Conservation (phyloP, 2,888 invertebrate species). For the Lagria hirta region DNA sequence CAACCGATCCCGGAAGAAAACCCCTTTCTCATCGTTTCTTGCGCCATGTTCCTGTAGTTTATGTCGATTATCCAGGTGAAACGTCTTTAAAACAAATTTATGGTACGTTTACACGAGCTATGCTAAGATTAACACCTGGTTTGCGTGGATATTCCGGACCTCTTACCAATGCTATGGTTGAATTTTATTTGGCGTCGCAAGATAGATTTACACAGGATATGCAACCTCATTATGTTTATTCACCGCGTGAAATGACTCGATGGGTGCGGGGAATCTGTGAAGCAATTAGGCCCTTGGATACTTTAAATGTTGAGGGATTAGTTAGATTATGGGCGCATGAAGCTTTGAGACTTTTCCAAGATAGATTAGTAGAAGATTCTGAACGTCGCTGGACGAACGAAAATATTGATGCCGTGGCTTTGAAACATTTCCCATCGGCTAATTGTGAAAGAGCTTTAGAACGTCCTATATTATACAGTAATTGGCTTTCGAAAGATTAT, state of each 20-base stretch:
- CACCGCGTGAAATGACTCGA: constrained; percentile 97
- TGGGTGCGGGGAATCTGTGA: constrained; percentile 99
- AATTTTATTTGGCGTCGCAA: constrained; percentile 94
- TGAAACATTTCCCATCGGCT: constrained; percentile 85
- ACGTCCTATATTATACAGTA: constrained; percentile 96
- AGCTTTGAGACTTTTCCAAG: constrained; percentile 95
- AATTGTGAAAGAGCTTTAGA: constrained; percentile 75
- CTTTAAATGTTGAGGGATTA: constrained; percentile 87
- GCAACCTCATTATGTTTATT: constrained; percentile 99
- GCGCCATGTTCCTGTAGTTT: constrained; percentile 96
- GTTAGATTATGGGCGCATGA: constrained; percentile 99
- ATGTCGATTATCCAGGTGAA: constrained; percentile 99
- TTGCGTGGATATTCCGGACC: constrained; percentile 94
- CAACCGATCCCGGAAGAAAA: constrained; percentile 98
- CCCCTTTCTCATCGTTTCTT: constrained; percentile 81
- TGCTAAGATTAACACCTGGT: constrained; percentile 91
- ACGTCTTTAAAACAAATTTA: constrained; percentile 97
- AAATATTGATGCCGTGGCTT: constrained; percentile 89
- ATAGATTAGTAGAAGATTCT: constrained; percentile 88
- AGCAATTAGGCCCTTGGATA: constrained; percentile 93
- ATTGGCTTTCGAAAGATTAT: constrained; percentile 99
- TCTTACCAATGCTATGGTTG: constrained; percentile 98
- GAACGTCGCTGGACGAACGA: constrained; percentile 99
- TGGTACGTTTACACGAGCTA: constrained; percentile 97
- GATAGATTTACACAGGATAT: constrained; percentile 99